Evolutionary conservation across 2,113 vertebrate species (phyloP).

Genomic region (Notechis scutatus): DNA sequence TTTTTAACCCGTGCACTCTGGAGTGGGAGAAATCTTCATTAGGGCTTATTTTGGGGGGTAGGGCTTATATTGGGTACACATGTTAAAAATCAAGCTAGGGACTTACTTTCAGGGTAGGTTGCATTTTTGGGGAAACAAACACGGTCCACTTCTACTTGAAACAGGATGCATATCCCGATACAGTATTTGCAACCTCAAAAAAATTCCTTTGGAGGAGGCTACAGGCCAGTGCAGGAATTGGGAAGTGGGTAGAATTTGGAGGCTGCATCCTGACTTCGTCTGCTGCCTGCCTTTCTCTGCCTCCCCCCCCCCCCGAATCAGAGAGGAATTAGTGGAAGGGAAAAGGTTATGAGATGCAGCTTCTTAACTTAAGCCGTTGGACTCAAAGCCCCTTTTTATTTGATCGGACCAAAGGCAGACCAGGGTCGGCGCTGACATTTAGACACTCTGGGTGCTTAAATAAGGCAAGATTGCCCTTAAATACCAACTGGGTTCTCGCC

Average conservation of each 20-base stretch:
- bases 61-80: too few relatives aligned
- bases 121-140: too few relatives aligned
- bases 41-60: too few relatives aligned
- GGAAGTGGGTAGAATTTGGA: not conserved
- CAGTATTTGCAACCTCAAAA: not conserved
- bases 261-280: not conserved
- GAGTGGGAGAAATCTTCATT: too few relatives aligned
- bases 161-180: too few relatives aligned
- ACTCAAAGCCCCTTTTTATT: conserved; percentile 13
- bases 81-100: too few relatives aligned
- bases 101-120: too few relatives aligned
- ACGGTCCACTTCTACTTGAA: not conserved
- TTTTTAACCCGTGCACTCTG: too few relatives aligned
- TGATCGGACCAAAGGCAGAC: not conserved
- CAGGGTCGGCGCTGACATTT: not conserved
- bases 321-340: not conserved
- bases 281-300: not conserved
- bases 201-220: too few relatives aligned
- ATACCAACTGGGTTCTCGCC: not conserved
- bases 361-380: not conserved
- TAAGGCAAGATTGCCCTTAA: not conserved
- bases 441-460: not conserved
- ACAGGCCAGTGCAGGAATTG: not conserved
- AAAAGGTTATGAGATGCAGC: not conserved
- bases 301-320: fast-evolving